Conservation (phyloP, 2,888 invertebrate species). For the Leptopilina drosophilae region DNA sequence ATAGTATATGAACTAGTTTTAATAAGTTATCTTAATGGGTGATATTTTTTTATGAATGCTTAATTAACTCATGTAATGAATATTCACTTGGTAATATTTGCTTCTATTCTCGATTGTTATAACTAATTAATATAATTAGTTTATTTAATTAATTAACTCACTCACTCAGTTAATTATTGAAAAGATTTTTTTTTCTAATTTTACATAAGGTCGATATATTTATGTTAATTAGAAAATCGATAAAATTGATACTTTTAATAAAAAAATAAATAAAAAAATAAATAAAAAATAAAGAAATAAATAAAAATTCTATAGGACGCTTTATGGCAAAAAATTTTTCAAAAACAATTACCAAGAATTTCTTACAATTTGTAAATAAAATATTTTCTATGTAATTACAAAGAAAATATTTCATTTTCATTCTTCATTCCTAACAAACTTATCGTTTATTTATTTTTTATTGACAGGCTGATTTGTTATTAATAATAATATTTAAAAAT, state of each 20-base stretch:
- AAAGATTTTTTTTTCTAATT: too few relatives aligned
- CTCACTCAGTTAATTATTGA: too few relatives aligned
- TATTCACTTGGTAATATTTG: background rate
- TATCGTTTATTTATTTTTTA: conserved; percentile 35
- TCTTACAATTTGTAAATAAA: background rate
- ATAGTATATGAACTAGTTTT: background rate
- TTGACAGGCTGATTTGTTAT: background rate
- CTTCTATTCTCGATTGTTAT: background rate
- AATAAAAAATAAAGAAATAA: too few relatives aligned
- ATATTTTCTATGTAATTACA: background rate
- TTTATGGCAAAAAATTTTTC: too few relatives aligned
- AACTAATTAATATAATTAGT: background rate
- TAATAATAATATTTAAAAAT: background rate
- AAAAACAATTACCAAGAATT: background rate
- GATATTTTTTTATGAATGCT: background rate
- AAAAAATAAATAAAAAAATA: too few relatives aligned
- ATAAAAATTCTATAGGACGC: too few relatives aligned
- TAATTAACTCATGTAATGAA: background rate
- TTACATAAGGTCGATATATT: too few relatives aligned
- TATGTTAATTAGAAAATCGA: too few relatives aligned
- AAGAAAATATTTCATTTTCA: conserved; percentile 2
- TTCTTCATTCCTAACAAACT: conserved; percentile 38
- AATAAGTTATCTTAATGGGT: background rate
- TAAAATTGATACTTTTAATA: too few relatives aligned
- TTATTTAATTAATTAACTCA: too few relatives aligned